Percentiles rank a stretch among this genome's conserved stretches.
Conservation (phyloP, 2,113 vertebrate genomes). For the Passer montanus region DNA sequence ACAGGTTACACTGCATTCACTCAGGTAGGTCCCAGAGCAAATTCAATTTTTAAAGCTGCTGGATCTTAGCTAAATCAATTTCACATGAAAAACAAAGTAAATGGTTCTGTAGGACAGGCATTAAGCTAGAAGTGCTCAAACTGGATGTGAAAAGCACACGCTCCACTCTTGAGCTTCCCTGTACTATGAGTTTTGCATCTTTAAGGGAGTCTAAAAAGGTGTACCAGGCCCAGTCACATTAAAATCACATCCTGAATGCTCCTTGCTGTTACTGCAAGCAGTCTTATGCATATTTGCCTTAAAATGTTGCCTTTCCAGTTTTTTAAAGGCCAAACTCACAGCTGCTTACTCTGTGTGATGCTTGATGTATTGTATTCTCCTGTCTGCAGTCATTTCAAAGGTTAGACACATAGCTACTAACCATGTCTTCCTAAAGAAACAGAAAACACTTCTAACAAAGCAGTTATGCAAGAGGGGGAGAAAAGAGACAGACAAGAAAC, state of each 20-base stretch:
- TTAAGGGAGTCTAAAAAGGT: neutral
- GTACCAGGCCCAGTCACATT: neutral
- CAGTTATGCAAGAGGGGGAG: neutral
- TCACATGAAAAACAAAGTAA: neutral
- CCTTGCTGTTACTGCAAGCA: neutral
- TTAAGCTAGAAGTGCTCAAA: neutral
- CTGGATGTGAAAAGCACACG: neutral
- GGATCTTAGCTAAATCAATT: neutral
- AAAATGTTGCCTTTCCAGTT: neutral
- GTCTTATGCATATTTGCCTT: neutral
- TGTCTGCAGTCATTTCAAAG: neutral
- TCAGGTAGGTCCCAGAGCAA: neutral
- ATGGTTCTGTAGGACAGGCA: neutral
- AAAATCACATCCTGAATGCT: neutral
- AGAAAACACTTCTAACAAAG: neutral
- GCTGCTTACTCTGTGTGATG: neutral
- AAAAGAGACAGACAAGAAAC: neutral
- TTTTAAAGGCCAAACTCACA: neutral
- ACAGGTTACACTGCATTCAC: neutral
- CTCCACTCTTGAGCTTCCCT: neutral
- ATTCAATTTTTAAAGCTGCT: neutral
- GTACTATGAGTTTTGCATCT: neutral
- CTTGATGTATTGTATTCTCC: neutral
- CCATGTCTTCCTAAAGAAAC: neutral
- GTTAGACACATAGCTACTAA: neutral